Evolutionary conservation across 2,888 invertebrate species (phyloP).

Genomic region (Drepana falcataria): DNA sequence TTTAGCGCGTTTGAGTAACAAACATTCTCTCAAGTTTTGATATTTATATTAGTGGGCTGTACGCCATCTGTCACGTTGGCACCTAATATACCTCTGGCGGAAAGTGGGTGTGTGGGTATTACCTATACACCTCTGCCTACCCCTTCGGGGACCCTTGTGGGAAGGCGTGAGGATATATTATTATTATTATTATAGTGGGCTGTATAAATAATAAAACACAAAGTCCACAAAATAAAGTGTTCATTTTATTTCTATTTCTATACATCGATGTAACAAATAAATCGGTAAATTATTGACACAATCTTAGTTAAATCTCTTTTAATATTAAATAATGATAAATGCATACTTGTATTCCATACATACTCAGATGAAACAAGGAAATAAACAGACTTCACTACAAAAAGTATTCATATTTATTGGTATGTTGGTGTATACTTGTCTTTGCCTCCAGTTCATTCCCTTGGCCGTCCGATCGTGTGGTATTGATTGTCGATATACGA

Average conservation of each 20-base stretch:
- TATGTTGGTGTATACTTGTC: background rate
- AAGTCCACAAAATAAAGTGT: slow-evolving; percentile 62
- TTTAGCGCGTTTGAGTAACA: too few species aligned
- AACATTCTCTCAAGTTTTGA: too few species aligned
- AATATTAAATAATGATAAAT: slow-evolving; percentile 57
- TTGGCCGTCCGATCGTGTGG: background rate
- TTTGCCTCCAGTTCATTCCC: background rate
- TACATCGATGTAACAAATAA: slow-evolving; percentile 68
- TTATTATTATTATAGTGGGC: too few species aligned
- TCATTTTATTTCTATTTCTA: slow-evolving; percentile 54
- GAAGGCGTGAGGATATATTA: too few species aligned
- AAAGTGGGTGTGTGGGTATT: too few species aligned
- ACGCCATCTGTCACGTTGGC: too few species aligned
- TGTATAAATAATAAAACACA: slow-evolving; percentile 3
- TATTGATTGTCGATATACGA: slow-evolving; percentile 21
- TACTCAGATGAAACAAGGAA: slow-evolving; percentile 27
- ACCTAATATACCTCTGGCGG: too few species aligned
- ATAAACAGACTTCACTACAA: slow-evolving; percentile 1
- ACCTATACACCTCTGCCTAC: too few species aligned
- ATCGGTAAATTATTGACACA: slow-evolving; percentile 59
- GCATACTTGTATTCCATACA: slow-evolving; percentile 39
- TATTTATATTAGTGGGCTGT: too few species aligned
- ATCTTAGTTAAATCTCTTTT: slow-evolving; percentile 43
- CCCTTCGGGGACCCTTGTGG: too few species aligned
- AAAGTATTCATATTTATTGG: background rate